phyloP scores from a whole-genome alignment of 2,113 vertebrate species.

The Pseudorhombus dupliciocellatus region DNA sequence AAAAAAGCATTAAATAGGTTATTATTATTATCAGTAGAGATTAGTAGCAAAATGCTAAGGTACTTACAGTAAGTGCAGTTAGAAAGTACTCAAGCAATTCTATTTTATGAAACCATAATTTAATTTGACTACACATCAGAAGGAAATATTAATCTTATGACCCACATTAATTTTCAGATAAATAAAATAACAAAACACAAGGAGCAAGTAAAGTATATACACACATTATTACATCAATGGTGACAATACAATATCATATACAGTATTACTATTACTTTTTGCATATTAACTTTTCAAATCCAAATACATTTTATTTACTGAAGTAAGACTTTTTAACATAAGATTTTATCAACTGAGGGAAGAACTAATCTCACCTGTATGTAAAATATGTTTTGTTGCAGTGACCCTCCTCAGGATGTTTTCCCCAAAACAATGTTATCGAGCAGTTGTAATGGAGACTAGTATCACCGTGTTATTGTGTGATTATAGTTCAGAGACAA shows the following conservation, averaged over 20 bases:
- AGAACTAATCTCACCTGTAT: too few relatives aligned
- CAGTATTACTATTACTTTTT: neutral
- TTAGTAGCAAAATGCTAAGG: too few relatives aligned
- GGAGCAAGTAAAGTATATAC: neutral
- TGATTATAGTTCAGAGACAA: constrained; percentile 60
- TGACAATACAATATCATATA: neutral
- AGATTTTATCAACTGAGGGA: neutral
- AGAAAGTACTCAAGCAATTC: too few relatives aligned
- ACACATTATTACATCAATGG: neutral
- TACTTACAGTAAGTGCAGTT: too few relatives aligned
- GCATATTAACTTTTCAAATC: too few relatives aligned
- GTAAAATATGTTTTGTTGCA: neutral
- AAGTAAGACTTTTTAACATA: neutral
- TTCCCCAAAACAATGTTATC: constrained; percentile 23
- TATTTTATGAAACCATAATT: too few relatives aligned
- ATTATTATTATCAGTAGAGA: too few relatives aligned
- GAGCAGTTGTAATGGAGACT: constrained; percentile 22
- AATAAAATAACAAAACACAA: neutral
- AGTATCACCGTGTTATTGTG: constrained; percentile 51
- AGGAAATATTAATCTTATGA: too few relatives aligned
- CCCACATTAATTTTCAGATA: too few relatives aligned
- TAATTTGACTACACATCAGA: too few relatives aligned
- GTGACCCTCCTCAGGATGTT: neutral
- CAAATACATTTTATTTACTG: neutral
- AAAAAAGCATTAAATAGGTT: too few relatives aligned